A percentile compares a stretch with the other conserved stretches of the same genome.
Conservation (phyloP, 2,888 invertebrate genomes). For the Electrophaes corylata region DNA sequence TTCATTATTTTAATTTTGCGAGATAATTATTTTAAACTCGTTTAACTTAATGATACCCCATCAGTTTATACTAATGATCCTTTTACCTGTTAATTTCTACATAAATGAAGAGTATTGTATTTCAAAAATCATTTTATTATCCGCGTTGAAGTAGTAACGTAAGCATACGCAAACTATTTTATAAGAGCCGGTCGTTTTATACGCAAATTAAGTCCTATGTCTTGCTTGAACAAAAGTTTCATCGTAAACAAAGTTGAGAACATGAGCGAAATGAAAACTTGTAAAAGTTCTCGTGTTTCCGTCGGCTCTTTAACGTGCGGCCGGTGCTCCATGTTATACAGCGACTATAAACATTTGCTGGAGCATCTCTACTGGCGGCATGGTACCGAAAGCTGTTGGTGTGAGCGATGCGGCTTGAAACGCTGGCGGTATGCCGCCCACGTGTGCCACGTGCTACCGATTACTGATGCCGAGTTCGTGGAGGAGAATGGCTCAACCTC, state of each 20-base stretch:
- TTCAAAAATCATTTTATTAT: conserved; percentile 12
- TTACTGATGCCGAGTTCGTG: conserved; percentile 43
- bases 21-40: conserved; percentile 17
- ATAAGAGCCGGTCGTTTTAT: conserved; percentile 10
- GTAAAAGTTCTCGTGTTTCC: conserved; percentile 41
- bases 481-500: conserved; percentile 36
- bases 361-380: conserved; percentile 72
- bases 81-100: conserved; percentile 14
- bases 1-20: conserved; percentile 15
- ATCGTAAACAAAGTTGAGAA: conserved; percentile 39
- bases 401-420: conserved; percentile 55
- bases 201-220: conserved; percentile 29
- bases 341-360: conserved; percentile 59
- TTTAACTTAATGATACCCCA: conserved; percentile 25
- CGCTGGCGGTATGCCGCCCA: conserved; percentile 64
- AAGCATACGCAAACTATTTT: conserved; percentile 7
- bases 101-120: conserved; percentile 17
- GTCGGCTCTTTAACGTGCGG: conserved; percentile 53
- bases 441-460: conserved; percentile 62
- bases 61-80: conserved; percentile 25
- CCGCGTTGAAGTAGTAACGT: neutral
- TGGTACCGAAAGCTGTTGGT: conserved; percentile 63
- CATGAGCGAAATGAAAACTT: conserved; percentile 45
- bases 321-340: conserved; percentile 57
- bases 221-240: conserved; percentile 41